Conservation (phyloP, 2,888 invertebrate genomes). For the Gymnoscelis rufifasciata region DNA sequence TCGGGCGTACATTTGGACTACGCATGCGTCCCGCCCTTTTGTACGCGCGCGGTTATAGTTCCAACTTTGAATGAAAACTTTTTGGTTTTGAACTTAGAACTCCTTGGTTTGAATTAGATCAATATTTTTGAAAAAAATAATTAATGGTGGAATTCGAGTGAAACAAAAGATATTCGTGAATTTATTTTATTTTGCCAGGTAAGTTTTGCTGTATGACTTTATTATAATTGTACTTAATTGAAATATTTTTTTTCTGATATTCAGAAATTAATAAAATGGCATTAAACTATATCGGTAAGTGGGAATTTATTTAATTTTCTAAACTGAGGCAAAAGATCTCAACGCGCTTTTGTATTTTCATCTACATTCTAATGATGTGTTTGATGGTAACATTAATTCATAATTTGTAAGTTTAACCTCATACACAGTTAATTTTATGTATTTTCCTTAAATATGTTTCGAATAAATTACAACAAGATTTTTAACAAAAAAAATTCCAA, state of each 20-base stretch:
- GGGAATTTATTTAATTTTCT: too few species aligned
- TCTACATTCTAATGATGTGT: too few species aligned
- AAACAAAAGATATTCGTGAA: too few species aligned
- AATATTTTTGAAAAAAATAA: neutral
- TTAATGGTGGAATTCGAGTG: neutral
- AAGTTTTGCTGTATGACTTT: neutral
- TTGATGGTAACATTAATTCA: too few species aligned
- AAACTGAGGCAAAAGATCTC: constrained; percentile 10
- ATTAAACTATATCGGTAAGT: too few species aligned
- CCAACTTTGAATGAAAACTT: constrained; percentile 18
- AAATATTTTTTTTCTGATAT: neutral
- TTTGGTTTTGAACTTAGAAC: constrained; percentile 10
- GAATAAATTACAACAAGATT: too few species aligned
- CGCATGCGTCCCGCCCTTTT: constrained; percentile 44
- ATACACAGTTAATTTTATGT: too few species aligned
- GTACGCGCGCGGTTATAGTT: constrained; percentile 33
- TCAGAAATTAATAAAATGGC: too few species aligned
- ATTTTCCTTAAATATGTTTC: too few species aligned
- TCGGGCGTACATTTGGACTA: constrained; percentile 48
- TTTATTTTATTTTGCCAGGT: neutral
- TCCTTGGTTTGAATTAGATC: constrained; percentile 3
- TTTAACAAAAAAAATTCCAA: too few species aligned
- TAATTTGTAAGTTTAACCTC: too few species aligned
- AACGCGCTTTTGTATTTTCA: constrained; percentile 5
- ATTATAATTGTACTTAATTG: neutral